Base-by-base conservation (phyloP, 2,888 invertebrate species). In the Noctua fimbriata region DNA sequence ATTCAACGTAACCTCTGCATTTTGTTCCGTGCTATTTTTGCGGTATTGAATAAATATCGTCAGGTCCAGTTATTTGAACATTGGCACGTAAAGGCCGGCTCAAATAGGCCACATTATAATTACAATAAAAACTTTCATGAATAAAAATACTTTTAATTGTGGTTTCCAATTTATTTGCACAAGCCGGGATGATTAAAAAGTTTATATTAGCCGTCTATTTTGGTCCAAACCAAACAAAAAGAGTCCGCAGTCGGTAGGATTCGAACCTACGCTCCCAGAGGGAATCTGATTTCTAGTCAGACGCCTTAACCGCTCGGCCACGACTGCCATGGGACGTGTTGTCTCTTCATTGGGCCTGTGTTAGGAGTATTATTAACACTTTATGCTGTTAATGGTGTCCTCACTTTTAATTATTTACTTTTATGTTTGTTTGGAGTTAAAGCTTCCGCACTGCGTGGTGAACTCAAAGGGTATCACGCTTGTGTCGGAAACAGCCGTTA, bases 231-330 rank as follows among this genome's bases (percentile, higher is more conserved):
- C 2, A 28, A 79, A 55, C 28, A 44, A 78, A 80, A 69, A 10
- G 6, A 0, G 6, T 90, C 89, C 98, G 98, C 98, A 98, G 98
- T 98, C 98, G 98, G 98, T 98, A 98, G 98, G 98, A 98, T 98
- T 98, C 98, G 98, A 98, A 98, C 98, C 98, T 98, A 98, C 98
- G 98, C 98, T 98, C 98, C 98, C 98, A 98, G 98, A 98, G 98
- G 98, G 98, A 98, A 98, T 98, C 98, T 98, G 98, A 98, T 98
- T 98, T 98, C 98, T 98, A 98, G 98, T 98, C 98, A 98, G 98
- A 98, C 98, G 98, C 98, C 98, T 98, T 98, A 98, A 98, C 98
- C 98, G 98, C 98, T 98, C 98, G 98, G 98, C 98, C 98, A 98
- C 98, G 98, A 98, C 98, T 80, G 83, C 80, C 21, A 7, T 24